These are phyloP conservation scores for Trypoxylus dichotomus DNA, from an alignment of 1,140 invertebrate genomes.

Conservation along the genomic window DNA sequence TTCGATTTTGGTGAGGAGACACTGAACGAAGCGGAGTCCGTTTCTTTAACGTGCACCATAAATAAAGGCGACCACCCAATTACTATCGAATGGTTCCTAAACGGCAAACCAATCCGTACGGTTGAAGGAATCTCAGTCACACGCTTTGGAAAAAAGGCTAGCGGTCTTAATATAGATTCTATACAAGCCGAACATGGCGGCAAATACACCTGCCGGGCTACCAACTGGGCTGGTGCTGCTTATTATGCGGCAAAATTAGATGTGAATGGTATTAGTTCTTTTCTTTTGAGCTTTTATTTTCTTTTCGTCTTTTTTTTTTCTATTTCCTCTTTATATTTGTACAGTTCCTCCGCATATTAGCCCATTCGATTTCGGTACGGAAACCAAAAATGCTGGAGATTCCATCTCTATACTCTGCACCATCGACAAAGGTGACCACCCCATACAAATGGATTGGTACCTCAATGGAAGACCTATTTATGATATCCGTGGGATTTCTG, in stretches of 20 bases:
- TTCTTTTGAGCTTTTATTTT: neutral
- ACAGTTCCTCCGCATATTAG: conserved; percentile 56
- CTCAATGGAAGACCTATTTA: conserved; percentile 49
- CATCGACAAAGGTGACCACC: conserved; percentile 70
- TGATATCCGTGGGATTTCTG: conserved; percentile 62
- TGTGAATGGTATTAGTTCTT: conserved; percentile 57
- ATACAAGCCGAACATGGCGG: conserved; percentile 66
- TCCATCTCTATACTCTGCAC: conserved; percentile 61
- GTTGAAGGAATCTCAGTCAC: conserved; percentile 50
- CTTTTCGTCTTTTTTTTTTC: neutral
- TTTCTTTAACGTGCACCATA: conserved; percentile 68
- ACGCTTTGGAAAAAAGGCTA: conserved; percentile 53
- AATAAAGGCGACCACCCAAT: conserved; percentile 71
- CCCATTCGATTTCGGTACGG: conserved; percentile 59
- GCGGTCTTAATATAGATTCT: conserved; percentile 54
- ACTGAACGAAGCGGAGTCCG: conserved; percentile 66
- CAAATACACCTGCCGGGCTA: conserved; percentile 69
- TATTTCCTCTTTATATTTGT: neutral
- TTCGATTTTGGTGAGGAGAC: conserved; percentile 60
- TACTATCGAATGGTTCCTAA: conserved; percentile 65
- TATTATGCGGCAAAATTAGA: conserved; percentile 60
- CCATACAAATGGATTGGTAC: conserved; percentile 65
- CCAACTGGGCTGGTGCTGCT: conserved; percentile 64
- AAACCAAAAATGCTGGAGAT: conserved; percentile 67
- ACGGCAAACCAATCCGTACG: conserved; percentile 51